phyloP scores from a whole-genome alignment of 2,797 vertebrate species.

The Takifugu ocellatus region DNA sequence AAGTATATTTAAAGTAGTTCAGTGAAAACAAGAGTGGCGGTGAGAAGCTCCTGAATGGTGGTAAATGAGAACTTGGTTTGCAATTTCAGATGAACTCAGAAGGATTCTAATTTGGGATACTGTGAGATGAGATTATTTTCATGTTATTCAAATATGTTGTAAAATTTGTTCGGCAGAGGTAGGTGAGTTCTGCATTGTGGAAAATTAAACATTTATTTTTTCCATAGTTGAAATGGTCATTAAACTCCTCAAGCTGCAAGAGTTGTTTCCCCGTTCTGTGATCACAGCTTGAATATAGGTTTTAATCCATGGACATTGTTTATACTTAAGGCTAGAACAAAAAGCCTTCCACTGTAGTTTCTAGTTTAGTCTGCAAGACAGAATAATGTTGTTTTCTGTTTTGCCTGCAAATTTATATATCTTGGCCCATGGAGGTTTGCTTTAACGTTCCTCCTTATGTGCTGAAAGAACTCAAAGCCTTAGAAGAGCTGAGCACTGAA shows the following conservation, averaged over 20 bases:
- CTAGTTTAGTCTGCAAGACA: not conserved
- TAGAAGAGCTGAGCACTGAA: slow-evolving; percentile 11
- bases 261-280: too few species aligned
- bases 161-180: too few species aligned
- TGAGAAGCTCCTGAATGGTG: slow-evolving; percentile 23
- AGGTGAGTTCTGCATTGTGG: too few species aligned
- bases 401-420: not conserved
- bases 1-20: slow-evolving; percentile 16
- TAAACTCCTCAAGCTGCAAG: too few species aligned
- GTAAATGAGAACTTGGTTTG: slow-evolving; percentile 27
- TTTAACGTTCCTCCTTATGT: slow-evolving; percentile 1
- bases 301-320: too few species aligned
- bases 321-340: too few species aligned
- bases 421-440: not conserved
- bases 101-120: not conserved
- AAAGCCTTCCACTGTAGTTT: not conserved
- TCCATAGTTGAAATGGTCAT: too few species aligned
- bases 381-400: not conserved
- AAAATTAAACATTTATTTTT: too few species aligned
- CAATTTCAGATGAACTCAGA: slow-evolving; percentile 22
- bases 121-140: too few species aligned
- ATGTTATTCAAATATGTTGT: too few species aligned
- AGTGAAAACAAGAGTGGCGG: slow-evolving; percentile 23
- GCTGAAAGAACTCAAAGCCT: slow-evolving; percentile 3
- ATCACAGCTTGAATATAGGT: too few species aligned